Conservation (phyloP, 2,888 invertebrate species). For the Palloptera scutellata region DNA sequence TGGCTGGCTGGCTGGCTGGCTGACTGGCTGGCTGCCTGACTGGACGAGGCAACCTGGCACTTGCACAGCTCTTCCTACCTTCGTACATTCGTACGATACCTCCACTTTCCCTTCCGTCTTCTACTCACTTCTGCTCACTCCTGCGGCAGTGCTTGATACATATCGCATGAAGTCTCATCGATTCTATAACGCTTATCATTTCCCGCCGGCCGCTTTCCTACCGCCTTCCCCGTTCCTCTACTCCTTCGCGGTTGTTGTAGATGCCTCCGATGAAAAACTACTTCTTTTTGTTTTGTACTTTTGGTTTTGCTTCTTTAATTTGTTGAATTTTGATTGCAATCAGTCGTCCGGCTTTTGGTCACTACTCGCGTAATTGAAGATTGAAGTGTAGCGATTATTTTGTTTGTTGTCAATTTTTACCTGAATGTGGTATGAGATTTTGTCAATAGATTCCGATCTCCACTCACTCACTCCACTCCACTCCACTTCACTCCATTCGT, state of each 20-base stretch:
- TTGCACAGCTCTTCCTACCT: not conserved
- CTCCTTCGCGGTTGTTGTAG: not conserved
- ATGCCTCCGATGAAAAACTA: too few species aligned
- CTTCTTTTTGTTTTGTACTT: not conserved
- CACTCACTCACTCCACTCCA: too few species aligned
- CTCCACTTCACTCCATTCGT: too few species aligned
- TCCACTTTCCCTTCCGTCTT: slow-evolving; percentile 6
- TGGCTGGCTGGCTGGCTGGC: not conserved
- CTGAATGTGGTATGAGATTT: too few species aligned
- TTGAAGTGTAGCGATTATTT: slow-evolving; percentile 1
- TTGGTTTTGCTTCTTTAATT: slow-evolving; percentile 26
- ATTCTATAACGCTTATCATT: not conserved
- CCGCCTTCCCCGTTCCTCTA: not conserved
- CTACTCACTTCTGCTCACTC: not conserved
- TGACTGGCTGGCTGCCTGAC: not conserved
- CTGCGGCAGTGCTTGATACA: not conserved
- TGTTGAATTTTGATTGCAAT: slow-evolving; percentile 31
- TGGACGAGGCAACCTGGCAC: not conserved
- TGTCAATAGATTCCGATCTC: too few species aligned
- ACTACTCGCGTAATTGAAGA: not conserved
- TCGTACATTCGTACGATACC: slow-evolving; percentile 4
- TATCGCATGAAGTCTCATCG: slow-evolving; percentile 2
- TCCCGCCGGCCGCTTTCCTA: not conserved
- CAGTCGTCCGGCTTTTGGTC: slow-evolving; percentile 22
- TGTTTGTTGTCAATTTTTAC: not conserved